These are phyloP conservation scores for Sebastes wilsoni DNA, from an alignment of 2,797 vertebrate genomes.

Conservation along the genomic window DNA sequence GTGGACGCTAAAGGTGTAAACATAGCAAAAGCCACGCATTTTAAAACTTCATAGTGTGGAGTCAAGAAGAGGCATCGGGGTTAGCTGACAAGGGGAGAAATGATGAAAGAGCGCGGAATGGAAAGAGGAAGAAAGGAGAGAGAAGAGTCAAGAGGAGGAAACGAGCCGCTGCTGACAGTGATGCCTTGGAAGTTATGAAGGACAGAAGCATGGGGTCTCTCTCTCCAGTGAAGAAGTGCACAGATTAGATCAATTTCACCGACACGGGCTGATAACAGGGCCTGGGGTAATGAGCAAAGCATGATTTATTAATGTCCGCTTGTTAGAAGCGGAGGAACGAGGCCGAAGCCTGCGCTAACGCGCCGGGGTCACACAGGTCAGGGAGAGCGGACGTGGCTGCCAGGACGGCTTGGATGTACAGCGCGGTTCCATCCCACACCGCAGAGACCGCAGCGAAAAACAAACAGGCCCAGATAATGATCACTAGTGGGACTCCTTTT, in stretches of 20 bases:
- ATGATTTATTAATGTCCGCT: constrained; percentile 79
- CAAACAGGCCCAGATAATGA: constrained; percentile 64
- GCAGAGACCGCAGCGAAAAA: constrained; percentile 57
- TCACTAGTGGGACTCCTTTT: constrained; percentile 53
- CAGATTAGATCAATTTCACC: constrained; percentile 72
- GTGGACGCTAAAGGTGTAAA: too few species aligned
- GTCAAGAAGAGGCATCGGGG: background rate
- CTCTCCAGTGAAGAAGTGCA: constrained; percentile 37
- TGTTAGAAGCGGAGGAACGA: constrained; percentile 60
- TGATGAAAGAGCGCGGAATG: constrained; percentile 5
- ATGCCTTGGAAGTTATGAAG: constrained; percentile 47
- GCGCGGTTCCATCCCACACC: constrained; percentile 42
- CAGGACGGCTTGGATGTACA: constrained; percentile 42
- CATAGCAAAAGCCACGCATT: too few species aligned
- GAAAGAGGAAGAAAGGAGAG: background rate
- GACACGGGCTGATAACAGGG: constrained; percentile 67
- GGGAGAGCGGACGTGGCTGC: constrained; percentile 37
- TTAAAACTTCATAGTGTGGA: too few species aligned
- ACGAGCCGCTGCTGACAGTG: constrained; percentile 20
- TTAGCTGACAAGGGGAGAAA: background rate
- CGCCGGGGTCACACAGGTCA: constrained; percentile 56
- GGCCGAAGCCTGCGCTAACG: constrained; percentile 41
- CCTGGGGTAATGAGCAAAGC: constrained; percentile 70
- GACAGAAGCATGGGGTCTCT: constrained; percentile 36
- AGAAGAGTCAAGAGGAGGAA: background rate